Evolutionary conservation across 2,888 invertebrate genomes (phyloP), one percentile per base, ranked within the genome.

Genomic region (Agriopis marginaria): DNA sequence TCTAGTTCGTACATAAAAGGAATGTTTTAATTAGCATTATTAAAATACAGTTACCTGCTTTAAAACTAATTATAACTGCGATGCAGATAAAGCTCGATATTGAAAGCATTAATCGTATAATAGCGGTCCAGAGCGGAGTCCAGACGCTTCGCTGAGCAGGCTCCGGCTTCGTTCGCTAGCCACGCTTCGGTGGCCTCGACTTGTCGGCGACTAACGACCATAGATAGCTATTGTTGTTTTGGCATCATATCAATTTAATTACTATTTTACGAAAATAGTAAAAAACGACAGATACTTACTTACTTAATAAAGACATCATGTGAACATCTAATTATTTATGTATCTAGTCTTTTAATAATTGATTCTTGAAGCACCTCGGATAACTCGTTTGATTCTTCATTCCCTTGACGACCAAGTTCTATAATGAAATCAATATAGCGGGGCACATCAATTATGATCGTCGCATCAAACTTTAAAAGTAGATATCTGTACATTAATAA

Each of bases 111-210:
- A 76, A 75, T 82, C 81, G 76, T 76, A 78, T 82, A 82, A 83
- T 77, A 76, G 77, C 75, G 77, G 78, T 80, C 78, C 81, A 80
- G 81, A 79, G 85, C 17, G 85, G 82, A 83, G 83, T 23, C 17
- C 17, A 82, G 82, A 77, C 85, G 90, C 83, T 87, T 81, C 81
- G 88, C 79, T 89, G 85, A 79, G 74, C 86, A 83, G 84, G 78
- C 78, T 62, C 49, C 49, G 68, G 68, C 65, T 69, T 77, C 77
- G 72, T 69, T 65, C 71, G 71, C 78, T 78, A 77, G 85, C 81
- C 85, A 86, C 86, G 89, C 89, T 84, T 87, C 87, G 87, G 55
- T 83, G 83, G 74, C 75, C 77, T 73, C 82, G 81, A 62, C 53
- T 62, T 62, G 62, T 79, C 75, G 72, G 78, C 80, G 78, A 70